Base-by-base conservation (phyloP, 2,888 invertebrate species). In the Capitulum mitella region DNA sequence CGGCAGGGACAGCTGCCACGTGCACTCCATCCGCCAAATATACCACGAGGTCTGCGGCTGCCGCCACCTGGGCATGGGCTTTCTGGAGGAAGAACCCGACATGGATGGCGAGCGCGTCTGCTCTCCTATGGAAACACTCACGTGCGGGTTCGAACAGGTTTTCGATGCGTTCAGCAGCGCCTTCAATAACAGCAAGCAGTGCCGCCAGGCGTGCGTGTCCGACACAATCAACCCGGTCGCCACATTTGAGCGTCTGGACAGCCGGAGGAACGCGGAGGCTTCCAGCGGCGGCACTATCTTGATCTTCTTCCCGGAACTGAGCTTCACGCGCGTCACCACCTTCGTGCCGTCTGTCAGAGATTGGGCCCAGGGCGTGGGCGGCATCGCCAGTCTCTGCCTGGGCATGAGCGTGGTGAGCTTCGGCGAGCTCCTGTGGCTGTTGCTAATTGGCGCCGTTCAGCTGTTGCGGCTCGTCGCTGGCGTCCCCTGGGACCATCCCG, bases 1-100 rank as follows among this genome's bases (percentile, higher is more conserved):
- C 79, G 10, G 46, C 79, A 61, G 0, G 76, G 78, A 22, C 80
- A 76, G 14, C 78, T 76, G 3, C 79, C 79, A 29, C 80, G 80
- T 64, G 80, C 80, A 61, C 79, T 74, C 48, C 79, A 75, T 10
- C 80, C 80, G 6, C 70, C 51, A 19, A 77, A 64, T 54, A 3
- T 54, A 54, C 54, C 22, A 16, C 54, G 54, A 54, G 6, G 2
- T 5, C 54, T 54, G 54, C n/a, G 5, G n/a, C 54, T 54, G 54
- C 54, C 54, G 54, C n/a, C 54, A 54, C 54, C 54, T 54, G 6
- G 54, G 26, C 54, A n/a, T n/a, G n/a, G 54, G n/a, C 26, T 16
- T 54, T 26, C 54, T 54, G 54, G 54, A 54, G 26, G 1, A 3
- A 6, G 54, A 10, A 2, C 2, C 26, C 54, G 3, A 6, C 2